Base-by-base conservation (phyloP, 1,140 invertebrate species). In the Popillia japonica region DNA sequence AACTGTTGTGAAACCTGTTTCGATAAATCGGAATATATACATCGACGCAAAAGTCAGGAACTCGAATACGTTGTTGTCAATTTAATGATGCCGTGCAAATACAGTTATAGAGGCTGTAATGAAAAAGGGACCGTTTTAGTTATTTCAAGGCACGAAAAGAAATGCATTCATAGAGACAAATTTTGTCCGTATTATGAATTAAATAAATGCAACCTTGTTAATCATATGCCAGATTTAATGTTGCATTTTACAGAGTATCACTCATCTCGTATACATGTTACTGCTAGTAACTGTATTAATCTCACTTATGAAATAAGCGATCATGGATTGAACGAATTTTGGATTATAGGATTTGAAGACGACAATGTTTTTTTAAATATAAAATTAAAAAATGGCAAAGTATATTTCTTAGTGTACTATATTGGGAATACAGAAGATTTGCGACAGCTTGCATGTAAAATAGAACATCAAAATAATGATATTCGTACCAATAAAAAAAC, bases 201-300 rank as follows among this genome's bases (percentile, higher is more conserved):
- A 11, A 23, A 68, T 9, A 17, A 68, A 68, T 68, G 61, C 27
- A 34, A 4, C 9, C 6, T 23, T 23, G 6, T 0, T 10, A 14
- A 68, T 68, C 61, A 68, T 23, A 68, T 23, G 9, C 22, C 22
- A 1, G 61, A 68, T 68, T 68, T 68, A 7, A 68, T 68, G 61
- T 22, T 22, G 27, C 61, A 68, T 14, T 68, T 68, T 23, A 10
- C 61, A 7, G 22, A 3, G 6, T 34, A 10, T 22, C 61, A 68
- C 9, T 9, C 27, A 10, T 34, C 61, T 2, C 61, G 27, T 27
- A 68, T 68, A 22, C 14, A 7, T 14, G 22, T 68, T 11, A 68
- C 17, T 4, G 61, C 20, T 68, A 68, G 22, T 27, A 68, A 68
- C 27, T 27, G 17, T 27, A 68, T 68, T 68, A 8, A 68, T 27